phyloP scores from a whole-genome alignment of 2,888 invertebrate species.

The Plebejus melissa region DNA sequence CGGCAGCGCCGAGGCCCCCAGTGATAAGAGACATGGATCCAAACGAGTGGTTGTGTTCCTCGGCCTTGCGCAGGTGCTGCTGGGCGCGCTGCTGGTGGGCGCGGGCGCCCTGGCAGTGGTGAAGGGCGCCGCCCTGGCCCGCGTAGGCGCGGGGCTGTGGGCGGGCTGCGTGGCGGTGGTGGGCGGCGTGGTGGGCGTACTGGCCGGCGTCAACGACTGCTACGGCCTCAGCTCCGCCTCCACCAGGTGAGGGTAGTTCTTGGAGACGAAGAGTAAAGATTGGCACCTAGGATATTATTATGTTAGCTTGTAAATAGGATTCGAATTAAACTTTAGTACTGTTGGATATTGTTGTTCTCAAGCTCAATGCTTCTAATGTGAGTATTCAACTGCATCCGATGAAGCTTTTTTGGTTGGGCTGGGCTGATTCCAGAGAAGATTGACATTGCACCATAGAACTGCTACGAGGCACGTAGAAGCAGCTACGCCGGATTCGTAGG shows the following conservation, averaged over 20 bases:
- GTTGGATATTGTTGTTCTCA: too few relatives aligned
- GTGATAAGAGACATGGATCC: slow-evolving; percentile 45
- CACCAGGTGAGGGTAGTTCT: slow-evolving; percentile 49
- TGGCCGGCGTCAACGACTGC: slow-evolving; percentile 80
- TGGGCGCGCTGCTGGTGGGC: slow-evolving; percentile 81
- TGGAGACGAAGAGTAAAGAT: neutral
- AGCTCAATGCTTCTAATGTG: too few relatives aligned
- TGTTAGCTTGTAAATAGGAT: too few relatives aligned
- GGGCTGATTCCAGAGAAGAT: too few relatives aligned
- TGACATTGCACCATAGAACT: too few relatives aligned
- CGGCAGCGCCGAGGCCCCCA: slow-evolving; percentile 65
- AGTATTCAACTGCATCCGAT: too few relatives aligned
- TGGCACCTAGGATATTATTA: too few relatives aligned
- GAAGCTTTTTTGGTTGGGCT: too few relatives aligned
- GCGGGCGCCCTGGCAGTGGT: slow-evolving; percentile 82
- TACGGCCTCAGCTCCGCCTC: slow-evolving; percentile 61
- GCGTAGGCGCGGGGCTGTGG: slow-evolving; percentile 83
- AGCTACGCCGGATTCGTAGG: too few relatives aligned
- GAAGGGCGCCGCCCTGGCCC: slow-evolving; percentile 78
- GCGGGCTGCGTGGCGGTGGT: slow-evolving; percentile 82
- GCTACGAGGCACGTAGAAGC: too few relatives aligned
- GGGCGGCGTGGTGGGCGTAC: slow-evolving; percentile 80
- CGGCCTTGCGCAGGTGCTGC: slow-evolving; percentile 80
- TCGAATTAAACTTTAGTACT: too few relatives aligned
- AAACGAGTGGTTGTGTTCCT: slow-evolving; percentile 70